Base-by-base conservation (phyloP, 2,113 vertebrate species). In the Stegastes partitus region DNA sequence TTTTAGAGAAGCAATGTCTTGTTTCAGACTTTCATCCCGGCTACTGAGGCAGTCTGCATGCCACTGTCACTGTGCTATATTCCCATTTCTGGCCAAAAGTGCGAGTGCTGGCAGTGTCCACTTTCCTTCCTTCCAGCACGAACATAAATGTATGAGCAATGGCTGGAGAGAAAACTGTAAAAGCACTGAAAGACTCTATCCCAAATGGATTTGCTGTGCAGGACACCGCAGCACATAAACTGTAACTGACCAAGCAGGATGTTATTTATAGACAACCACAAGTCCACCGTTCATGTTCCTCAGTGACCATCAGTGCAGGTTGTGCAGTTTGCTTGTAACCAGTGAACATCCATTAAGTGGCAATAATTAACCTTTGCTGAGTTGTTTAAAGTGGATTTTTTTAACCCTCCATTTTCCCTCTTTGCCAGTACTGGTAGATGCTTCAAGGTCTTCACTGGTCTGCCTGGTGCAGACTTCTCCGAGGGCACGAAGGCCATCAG, bases 191-290 rank as follows among this genome's bases (percentile, higher is more conserved):
- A 31, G 39, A 62, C 53, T 72, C 21, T 7, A 34, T 14, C 1
- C 8, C 42, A 82, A 68, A 74, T 68, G 61, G 71, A 67, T 77
- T 26, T 54, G 15, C 22, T 82, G 56, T 68, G 42, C 45, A 68
- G 21, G 18, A 66, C 25, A 78, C 8, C 31, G 62, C 57, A 69
- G 26, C 53, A 37, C 42, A 68, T 37, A 49, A 54, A 73, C 22
- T 68, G 22, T 26, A 57, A 74, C 23, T 42, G 22, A 44, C 31
- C 55, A 53, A 64, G 15, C 19, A 12, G 61, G 42, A 22, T 61
- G 71, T 80, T 74, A 77, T 64, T 83, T 34, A 72, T 65, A 65
- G 57, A 66, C 50, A 14, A 73, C 54, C 51, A 67, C 9, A 58
- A 67, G 6, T 73, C 10, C 26, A 34, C 49, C 15, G 21, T 54